Evolutionary conservation across 1,140 invertebrate genomes (phyloP), one percentile per base, ranked within the genome.

Genomic region (Drosophila funebris): DNA sequence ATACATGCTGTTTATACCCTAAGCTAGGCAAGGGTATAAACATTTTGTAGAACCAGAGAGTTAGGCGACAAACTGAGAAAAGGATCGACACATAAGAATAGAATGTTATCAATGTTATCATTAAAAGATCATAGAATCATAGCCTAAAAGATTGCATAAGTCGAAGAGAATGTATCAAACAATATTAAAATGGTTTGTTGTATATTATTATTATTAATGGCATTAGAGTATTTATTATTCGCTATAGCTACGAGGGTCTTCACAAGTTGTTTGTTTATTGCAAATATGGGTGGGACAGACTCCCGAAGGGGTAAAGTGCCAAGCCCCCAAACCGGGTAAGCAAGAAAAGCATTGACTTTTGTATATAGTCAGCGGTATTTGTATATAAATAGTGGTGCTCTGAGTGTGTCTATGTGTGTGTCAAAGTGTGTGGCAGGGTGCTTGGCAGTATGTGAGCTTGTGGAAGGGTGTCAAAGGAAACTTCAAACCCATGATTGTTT

Each of bases 321-420:
- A 39, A 36, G 53, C 52, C 57, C 71, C 75, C 74, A 62, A 75
- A 48, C 71, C 71, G 53, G 48, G 41, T 43, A 31, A 71, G 54
- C 67, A 68, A 78, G 74, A 82, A 88, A 88, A 88, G 50, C 83
- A 88, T 87, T 78, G 83, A 87, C 84, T 87, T 87, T 87, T 88
- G 83, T 87, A 87, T 54, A 88, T 87, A 87, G 70, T 74, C 82
- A 88, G 83, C 83, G 83, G 70, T 84, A 88, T 88, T 87, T 83
- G 83, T 87, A 87, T 78, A 82, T 87, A 88, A 82, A 88, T 87
- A 87, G 77, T 73, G 43, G 50, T 8, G 4, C 18, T 9, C 14
- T 50, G 60, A 48, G 41, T 22, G 11, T 56, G 53, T 41, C 54
- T 62, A 56, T 56, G 66, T 76, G 43, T 46, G 11, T 11, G n/a